phyloP scores from a whole-genome alignment of 2,888 invertebrate species.

The Acanthacorydalis orientalis region DNA sequence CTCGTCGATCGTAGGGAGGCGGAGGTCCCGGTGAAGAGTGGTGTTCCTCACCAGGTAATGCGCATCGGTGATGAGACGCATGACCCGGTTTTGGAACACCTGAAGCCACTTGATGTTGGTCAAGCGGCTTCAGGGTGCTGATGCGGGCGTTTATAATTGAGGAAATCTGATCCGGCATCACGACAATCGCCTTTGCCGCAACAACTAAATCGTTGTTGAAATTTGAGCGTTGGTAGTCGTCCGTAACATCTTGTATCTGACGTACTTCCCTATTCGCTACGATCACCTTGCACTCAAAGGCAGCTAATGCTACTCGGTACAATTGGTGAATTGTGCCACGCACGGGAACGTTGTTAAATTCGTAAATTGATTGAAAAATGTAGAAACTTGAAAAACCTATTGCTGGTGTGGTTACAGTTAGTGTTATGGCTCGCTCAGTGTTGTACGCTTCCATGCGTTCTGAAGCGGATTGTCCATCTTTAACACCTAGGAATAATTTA shows the following conservation, averaged over 20 bases:
- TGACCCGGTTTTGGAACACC: no score
- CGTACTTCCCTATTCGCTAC: neutral
- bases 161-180: neutral
- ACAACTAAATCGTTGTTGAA: neutral
- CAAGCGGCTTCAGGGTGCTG: no score
- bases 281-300: neutral
- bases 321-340: neutral
- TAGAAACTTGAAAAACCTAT: neutral
- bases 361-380: no score
- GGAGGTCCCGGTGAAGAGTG: no score
- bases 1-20: no score
- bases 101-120: no score
- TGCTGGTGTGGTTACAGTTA: neutral
- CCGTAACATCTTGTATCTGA: neutral
- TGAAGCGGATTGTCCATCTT: constrained; percentile 3
- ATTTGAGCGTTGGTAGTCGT: neutral
- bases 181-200: neutral
- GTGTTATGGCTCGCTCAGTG: neutral
- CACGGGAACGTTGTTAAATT: no score
- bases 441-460: constrained; percentile 4
- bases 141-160: no score
- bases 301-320: neutral
- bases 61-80: no score
- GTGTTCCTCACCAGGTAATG: no score
- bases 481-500: constrained; percentile 7